phyloP scores from a whole-genome alignment of 1,140 invertebrate genomes.

The Maniola jurtina region DNA sequence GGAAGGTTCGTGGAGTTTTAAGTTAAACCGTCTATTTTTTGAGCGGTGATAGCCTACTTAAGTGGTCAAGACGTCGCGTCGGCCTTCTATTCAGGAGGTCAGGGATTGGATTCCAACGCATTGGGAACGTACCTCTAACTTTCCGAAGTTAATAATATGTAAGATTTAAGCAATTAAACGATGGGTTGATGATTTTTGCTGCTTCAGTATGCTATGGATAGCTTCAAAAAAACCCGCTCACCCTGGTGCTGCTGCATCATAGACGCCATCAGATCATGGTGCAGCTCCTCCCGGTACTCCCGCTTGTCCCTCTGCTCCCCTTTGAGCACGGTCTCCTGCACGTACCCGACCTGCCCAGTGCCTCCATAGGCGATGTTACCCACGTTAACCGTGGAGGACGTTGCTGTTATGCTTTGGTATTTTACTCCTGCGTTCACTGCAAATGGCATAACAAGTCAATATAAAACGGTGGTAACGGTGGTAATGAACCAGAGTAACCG shows the following conservation, averaged over 20 bases:
- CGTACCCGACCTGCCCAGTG: slow-evolving; percentile 59
- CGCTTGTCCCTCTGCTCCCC: slow-evolving; percentile 60
- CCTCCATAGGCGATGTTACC: slow-evolving; percentile 70
- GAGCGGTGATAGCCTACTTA: too few species aligned
- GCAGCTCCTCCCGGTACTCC: slow-evolving; percentile 64
- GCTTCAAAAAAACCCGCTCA: slow-evolving; percentile 5
- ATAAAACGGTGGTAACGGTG: neutral
- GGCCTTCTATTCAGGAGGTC: too few species aligned
- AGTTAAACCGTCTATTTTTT: too few species aligned
- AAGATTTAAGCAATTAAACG: too few species aligned
- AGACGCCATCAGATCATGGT: slow-evolving; percentile 74
- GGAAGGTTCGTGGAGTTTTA: too few species aligned
- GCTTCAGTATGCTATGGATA: neutral
- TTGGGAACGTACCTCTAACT: too few species aligned
- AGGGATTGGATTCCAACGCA: too few species aligned
- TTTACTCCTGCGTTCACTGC: slow-evolving; percentile 72
- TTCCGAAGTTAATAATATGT: too few species aligned
- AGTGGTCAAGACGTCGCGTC: too few species aligned
- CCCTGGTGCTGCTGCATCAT: slow-evolving; percentile 75
- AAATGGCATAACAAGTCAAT: neutral
- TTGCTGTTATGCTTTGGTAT: slow-evolving; percentile 72
- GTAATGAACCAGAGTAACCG: neutral
- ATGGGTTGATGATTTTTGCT: too few species aligned
- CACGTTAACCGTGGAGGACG: slow-evolving; percentile 64
- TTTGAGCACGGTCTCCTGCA: slow-evolving; percentile 59